phyloP scores from a whole-genome alignment of 2,797 vertebrate species.

The Lepus townsendii region DNA sequence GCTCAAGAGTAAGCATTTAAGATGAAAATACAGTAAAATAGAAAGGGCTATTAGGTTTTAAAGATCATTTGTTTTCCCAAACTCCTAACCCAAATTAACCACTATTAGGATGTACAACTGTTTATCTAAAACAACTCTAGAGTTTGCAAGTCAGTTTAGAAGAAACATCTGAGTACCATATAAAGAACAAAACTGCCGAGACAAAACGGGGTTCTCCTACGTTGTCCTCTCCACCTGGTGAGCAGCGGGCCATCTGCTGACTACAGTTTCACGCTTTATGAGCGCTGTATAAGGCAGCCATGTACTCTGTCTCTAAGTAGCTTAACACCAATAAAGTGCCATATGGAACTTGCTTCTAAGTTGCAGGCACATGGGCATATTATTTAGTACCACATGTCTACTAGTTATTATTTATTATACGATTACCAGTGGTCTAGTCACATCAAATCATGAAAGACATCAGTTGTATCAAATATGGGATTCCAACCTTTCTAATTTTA shows the following conservation, averaged over 20 bases:
- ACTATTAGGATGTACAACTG: background rate
- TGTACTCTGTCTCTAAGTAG: background rate
- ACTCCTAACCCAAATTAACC: background rate
- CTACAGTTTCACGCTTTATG: background rate
- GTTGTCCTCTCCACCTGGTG: background rate
- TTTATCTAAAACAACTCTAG: background rate
- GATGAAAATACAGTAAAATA: background rate
- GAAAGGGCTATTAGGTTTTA: background rate
- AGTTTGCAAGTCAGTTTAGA: background rate
- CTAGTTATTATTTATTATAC: background rate
- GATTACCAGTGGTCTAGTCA: background rate
- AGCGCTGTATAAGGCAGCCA: background rate
- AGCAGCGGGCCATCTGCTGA: background rate
- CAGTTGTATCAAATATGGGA: background rate
- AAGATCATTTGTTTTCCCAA: slow-evolving; percentile 1
- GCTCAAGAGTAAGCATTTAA: background rate
- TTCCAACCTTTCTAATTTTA: background rate
- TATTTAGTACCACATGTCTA: background rate
- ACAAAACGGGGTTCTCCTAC: background rate
- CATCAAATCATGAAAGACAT: background rate
- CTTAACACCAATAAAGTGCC: background rate
- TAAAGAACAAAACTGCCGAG: background rate
- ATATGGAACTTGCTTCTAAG: background rate
- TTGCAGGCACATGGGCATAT: background rate
- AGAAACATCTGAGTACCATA: background rate